Conservation (phyloP, 2,113 vertebrate species). For the Melanerpes aurifrons region DNA sequence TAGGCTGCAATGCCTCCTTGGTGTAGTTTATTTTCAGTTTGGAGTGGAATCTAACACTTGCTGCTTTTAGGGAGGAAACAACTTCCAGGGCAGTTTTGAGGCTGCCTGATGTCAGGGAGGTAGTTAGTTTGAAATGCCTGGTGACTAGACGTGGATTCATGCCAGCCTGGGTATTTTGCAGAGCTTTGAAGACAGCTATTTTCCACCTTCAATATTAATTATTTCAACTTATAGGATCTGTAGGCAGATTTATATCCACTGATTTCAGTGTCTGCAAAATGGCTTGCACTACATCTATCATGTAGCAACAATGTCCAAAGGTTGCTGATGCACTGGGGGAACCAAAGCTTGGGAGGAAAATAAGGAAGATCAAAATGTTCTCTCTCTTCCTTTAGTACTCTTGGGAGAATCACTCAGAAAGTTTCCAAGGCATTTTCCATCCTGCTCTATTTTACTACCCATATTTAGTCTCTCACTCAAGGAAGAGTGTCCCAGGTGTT, state of each 20-base stretch:
- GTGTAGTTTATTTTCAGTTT: neutral
- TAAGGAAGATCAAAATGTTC: neutral
- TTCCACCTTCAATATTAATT: neutral
- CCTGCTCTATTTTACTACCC: neutral
- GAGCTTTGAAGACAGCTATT: neutral
- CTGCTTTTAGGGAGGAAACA: neutral
- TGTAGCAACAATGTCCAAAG: accelerated
- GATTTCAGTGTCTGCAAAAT: neutral
- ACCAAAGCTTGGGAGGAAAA: neutral
- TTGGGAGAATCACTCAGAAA: neutral
- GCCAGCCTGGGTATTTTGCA: neutral
- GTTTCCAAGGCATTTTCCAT: neutral
- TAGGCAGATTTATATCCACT: neutral
- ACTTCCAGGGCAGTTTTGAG: neutral
- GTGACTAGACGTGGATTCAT: neutral
- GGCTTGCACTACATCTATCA: accelerated
- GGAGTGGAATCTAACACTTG: neutral
- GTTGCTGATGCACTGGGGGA: neutral
- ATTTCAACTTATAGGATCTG: neutral
- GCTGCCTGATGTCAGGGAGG: neutral
- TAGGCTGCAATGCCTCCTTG: neutral
- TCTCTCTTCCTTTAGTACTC: neutral
- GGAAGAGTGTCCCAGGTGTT: neutral
- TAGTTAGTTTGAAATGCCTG: neutral
- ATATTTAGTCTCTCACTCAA: neutral